A percentile compares a stretch with the other conserved stretches of the same genome.
phyloP scores from a whole-genome alignment of 2,113 vertebrate genomes.

The Rhizomys pruinosus region DNA sequence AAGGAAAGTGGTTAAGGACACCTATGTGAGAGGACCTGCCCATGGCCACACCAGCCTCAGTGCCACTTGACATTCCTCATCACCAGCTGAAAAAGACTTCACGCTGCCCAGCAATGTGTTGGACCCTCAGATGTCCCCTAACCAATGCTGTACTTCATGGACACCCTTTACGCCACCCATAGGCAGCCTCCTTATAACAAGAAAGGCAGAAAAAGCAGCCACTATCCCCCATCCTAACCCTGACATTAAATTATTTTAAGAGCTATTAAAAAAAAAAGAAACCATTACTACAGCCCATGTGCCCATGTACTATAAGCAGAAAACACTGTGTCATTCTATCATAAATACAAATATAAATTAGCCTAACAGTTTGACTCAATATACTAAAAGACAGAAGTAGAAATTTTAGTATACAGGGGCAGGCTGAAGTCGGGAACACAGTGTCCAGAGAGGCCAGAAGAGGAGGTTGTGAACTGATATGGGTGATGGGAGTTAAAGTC shows the following conservation, averaged over 20 bases:
- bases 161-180: background rate
- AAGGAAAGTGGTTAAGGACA: accelerated
- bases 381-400: background rate
- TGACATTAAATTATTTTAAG: conserved; percentile 64
- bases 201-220: background rate
- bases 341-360: background rate
- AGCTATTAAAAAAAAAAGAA: too few relatives aligned
- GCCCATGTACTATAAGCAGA: background rate
- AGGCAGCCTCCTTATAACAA: background rate
- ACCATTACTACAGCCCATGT: too few relatives aligned
- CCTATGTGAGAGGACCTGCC: background rate
- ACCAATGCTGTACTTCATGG: conserved; percentile 15
- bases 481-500: too few relatives aligned
- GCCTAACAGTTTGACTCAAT: background rate
- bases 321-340: background rate
- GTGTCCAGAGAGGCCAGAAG: too few relatives aligned
- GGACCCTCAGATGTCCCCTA: background rate
- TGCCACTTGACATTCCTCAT: conserved; percentile 57
- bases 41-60: background rate
- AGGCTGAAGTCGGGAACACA: too few relatives aligned
- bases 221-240: background rate
- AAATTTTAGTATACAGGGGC: too few relatives aligned
- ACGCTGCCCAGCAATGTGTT: background rate
- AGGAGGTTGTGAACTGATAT: too few relatives aligned
- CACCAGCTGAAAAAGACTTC: background rate